Conservation (phyloP, 64 coral and sea anemone genomes). For the Porites australiensis region DNA sequence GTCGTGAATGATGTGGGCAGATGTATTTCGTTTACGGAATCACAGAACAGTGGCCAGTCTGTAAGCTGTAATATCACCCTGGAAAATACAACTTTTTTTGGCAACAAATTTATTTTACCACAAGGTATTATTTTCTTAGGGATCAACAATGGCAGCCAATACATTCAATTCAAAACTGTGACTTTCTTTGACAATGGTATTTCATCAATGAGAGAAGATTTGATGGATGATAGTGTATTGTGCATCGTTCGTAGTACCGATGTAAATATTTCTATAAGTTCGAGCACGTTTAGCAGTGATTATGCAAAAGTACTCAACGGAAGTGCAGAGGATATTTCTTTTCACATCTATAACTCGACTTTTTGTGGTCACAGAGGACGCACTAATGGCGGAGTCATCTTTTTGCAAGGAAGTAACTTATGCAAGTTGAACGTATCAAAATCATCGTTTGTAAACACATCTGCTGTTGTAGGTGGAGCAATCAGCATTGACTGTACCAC, state of each 20-base stretch:
- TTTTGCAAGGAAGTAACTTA: neutral
- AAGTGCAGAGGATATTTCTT: neutral
- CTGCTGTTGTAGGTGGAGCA: neutral
- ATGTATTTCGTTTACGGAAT: slow-evolving; percentile 9
- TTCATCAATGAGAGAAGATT: neutral
- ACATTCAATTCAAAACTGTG: neutral
- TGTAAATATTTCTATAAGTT: neutral
- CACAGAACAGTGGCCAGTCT: neutral
- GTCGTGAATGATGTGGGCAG: neutral
- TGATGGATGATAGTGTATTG: neutral
- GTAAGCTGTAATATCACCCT: neutral
- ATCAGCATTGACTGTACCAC: neutral
- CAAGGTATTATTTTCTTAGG: slow-evolving; percentile 31
- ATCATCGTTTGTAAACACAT: slow-evolving; percentile 8
- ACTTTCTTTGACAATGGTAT: slow-evolving; percentile 27
- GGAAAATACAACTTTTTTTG: slow-evolving; percentile 29
- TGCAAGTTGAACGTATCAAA: neutral
- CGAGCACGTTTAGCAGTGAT: slow-evolving; percentile 3
- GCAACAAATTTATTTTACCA: neutral
- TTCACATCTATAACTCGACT: slow-evolving; percentile 19
- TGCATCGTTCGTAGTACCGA: neutral
- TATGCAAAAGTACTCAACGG: slow-evolving; percentile 4
- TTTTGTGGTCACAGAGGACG: slow-evolving; percentile 49
- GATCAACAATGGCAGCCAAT: neutral
- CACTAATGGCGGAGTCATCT: slow-evolving; percentile 36